phyloP scores from a whole-genome alignment of 2,113 vertebrate genomes.

The Nycticryphes semicollaris region DNA sequence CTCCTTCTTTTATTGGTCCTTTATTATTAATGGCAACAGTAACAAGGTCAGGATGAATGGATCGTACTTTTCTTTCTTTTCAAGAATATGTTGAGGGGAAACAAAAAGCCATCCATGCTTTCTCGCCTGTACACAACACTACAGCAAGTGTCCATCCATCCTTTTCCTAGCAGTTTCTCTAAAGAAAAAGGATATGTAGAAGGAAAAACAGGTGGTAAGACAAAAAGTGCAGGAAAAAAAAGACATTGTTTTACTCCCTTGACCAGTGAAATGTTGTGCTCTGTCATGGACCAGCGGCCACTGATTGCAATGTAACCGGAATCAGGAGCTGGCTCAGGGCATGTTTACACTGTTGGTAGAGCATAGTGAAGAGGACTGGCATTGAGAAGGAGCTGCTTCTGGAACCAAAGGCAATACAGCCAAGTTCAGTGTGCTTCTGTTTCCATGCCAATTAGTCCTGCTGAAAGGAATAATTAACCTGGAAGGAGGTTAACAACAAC shows the following conservation, averaged over 20 bases:
- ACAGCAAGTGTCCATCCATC: background rate
- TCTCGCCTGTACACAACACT: background rate
- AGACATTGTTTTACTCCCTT: background rate
- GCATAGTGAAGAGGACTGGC: background rate
- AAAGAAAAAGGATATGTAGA: background rate
- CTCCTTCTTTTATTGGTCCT: background rate
- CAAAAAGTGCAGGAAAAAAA: background rate
- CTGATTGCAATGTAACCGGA: background rate
- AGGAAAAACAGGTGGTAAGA: background rate
- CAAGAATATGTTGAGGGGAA: background rate
- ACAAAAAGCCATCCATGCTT: background rate
- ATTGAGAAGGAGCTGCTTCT: background rate
- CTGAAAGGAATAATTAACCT: background rate
- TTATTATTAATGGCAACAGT: background rate
- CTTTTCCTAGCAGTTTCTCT: background rate
- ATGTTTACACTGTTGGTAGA: rapidly evolving
- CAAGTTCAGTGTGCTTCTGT: background rate
- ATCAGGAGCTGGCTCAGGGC: background rate
- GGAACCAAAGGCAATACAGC: background rate
- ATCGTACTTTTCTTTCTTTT: background rate
- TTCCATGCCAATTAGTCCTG: background rate
- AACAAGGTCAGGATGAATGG: background rate
- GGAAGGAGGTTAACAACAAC: background rate
- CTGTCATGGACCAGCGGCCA: background rate
- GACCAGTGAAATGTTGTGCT: background rate